Conservation (phyloP, 2,113 vertebrate genomes). For the Clupea harengus region DNA sequence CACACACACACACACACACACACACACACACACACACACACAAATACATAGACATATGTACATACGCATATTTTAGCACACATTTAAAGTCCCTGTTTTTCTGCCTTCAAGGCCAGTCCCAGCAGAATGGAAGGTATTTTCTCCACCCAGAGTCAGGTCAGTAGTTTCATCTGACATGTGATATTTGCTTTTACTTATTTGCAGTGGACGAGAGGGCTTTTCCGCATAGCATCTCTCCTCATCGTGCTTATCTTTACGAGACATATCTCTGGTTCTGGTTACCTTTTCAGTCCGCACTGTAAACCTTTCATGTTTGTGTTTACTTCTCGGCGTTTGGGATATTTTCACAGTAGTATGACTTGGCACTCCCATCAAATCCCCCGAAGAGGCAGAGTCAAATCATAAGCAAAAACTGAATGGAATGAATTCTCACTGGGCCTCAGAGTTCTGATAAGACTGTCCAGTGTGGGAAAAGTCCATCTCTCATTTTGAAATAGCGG, state of each 20-base stretch:
- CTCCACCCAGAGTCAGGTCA: neutral
- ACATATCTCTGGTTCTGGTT: constrained; percentile 36
- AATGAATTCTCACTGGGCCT: constrained; percentile 38
- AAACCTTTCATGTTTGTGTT: constrained; percentile 42
- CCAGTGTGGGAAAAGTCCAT: constrained; percentile 39
- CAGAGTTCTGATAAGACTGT: constrained; percentile 29
- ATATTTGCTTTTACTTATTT: neutral
- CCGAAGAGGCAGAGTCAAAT: constrained; percentile 33
- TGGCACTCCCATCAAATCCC: constrained; percentile 18
- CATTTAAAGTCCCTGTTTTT: neutral
- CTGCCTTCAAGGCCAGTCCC: neutral
- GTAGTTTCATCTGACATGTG: neutral
- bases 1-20: neutral
- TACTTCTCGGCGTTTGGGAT: constrained; percentile 31
- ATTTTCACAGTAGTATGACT: constrained; percentile 36
- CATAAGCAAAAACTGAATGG: constrained; percentile 19
- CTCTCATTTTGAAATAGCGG: constrained; percentile 32
- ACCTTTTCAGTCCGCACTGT: constrained; percentile 35
- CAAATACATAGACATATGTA: neutral
- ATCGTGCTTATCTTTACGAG: constrained; percentile 30
- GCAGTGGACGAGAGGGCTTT: constrained; percentile 3
- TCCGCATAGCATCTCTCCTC: constrained; percentile 31
- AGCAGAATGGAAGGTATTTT: neutral
- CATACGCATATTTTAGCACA: neutral
- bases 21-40: neutral